A percentile compares a stretch with the other conserved stretches of the same genome.
Evolutionary conservation across 2,888 invertebrate genomes (phyloP).

Genomic region (Caenorhabditis drosophilae): DNA sequence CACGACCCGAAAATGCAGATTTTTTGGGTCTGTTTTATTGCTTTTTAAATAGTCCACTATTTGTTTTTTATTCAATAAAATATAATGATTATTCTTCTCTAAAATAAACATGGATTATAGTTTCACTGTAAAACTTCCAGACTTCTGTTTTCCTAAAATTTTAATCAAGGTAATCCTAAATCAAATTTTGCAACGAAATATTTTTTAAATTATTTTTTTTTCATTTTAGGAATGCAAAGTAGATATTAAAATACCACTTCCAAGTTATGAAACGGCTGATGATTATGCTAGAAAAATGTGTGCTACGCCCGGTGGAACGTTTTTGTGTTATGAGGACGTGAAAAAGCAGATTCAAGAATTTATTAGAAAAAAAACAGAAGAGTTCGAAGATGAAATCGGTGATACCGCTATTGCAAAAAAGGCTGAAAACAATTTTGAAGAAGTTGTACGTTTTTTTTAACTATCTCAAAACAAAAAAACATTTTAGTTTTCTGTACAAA

Average conservation of each 20-base stretch:
- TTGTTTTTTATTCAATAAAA: slow-evolving; percentile 1
- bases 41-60: not conserved
- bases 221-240: slow-evolving; percentile 2
- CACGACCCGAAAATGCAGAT: slow-evolving; percentile 16
- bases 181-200: not conserved
- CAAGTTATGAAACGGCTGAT: slow-evolving; percentile 27
- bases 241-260: slow-evolving; percentile 32
- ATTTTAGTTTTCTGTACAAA: not conserved
- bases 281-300: slow-evolving; percentile 35
- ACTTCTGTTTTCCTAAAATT: not conserved
- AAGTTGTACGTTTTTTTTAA: slow-evolving; percentile 8
- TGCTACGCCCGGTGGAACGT: slow-evolving; percentile 12
- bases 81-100: too few species aligned
- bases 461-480: not conserved
- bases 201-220: not conserved
- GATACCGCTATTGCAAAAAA: slow-evolving; percentile 4
- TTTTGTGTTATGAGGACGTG: slow-evolving; percentile 19
- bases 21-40: not conserved
- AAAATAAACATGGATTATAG: not conserved
- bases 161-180: not conserved
- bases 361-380: slow-evolving; percentile 8
- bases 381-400: slow-evolving; percentile 3
- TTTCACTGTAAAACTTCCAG: not conserved
- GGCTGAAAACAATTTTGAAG: slow-evolving; percentile 6
- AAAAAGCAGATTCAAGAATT: slow-evolving; percentile 11